These are phyloP conservation scores for Tetramorium alpestre DNA, from an alignment of 1,140 invertebrate genomes.

Conservation along the genomic window DNA sequence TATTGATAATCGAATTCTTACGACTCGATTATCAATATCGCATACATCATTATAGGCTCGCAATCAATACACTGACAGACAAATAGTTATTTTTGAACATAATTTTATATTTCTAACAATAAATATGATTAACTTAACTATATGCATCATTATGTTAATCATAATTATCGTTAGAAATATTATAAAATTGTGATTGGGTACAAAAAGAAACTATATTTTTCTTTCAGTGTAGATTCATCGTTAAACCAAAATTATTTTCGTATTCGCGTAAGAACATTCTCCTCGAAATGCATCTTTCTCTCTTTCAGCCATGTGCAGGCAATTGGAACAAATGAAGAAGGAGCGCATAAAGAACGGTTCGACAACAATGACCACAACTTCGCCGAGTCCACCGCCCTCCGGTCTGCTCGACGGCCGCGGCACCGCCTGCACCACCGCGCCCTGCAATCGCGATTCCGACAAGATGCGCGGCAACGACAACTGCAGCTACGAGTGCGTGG, in stretches of 20 bases:
- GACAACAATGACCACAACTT: constrained; percentile 69
- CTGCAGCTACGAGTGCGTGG: constrained; percentile 92
- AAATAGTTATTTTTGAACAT: too few species aligned
- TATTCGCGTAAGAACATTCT: background rate
- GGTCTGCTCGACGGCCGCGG: constrained; percentile 68
- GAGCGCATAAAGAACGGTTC: constrained; percentile 89
- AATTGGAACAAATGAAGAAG: constrained; percentile 92
- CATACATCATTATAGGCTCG: background rate
- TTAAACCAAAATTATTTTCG: background rate
- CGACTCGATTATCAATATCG: background rate
- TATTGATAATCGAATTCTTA: background rate
- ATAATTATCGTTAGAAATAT: too few species aligned
- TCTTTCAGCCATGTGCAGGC: constrained; percentile 90
- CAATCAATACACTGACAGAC: background rate
- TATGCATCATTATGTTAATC: too few species aligned
- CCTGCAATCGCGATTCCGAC: constrained; percentile 74
- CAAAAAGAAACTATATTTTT: too few species aligned
- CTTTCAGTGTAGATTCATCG: background rate
- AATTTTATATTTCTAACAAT: too few species aligned
- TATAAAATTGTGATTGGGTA: too few species aligned
- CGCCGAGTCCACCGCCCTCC: constrained; percentile 77
- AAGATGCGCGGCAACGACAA: constrained; percentile 70
- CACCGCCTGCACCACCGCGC: constrained; percentile 60
- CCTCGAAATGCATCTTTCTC: constrained; percentile 52
- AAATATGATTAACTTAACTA: too few species aligned